Conservation (phyloP, 2,888 invertebrate species). For the Dryococelus australis region DNA sequence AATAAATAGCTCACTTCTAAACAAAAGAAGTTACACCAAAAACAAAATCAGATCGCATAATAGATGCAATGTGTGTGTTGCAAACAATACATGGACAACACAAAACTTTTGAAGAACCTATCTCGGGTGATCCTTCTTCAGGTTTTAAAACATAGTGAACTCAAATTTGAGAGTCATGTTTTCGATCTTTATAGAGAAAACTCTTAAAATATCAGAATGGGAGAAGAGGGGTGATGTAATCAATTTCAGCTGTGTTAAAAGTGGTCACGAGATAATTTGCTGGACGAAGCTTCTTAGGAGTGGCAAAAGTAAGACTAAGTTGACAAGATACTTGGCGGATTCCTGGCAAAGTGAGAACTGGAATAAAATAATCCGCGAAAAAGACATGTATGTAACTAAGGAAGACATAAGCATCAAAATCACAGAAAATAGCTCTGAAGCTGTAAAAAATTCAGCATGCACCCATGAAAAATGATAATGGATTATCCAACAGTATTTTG, state of each 20-base stretch:
- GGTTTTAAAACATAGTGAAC: not conserved
- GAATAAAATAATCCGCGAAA: not conserved
- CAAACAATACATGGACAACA: not conserved
- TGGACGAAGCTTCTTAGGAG: not conserved
- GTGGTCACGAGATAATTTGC: constrained; percentile 11
- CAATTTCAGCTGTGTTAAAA: not conserved
- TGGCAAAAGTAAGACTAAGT: not conserved
- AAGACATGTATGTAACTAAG: not conserved
- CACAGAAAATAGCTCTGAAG: not conserved
- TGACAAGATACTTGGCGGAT: not conserved
- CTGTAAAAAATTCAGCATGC: not conserved
- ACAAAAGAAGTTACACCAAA: too few relatives aligned
- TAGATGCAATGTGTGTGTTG: not conserved
- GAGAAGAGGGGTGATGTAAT: not conserved
- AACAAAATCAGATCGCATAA: not conserved
- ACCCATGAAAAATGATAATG: not conserved
- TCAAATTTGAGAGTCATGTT: not conserved
- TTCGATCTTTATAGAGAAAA: not conserved
- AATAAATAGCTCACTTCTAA: too few relatives aligned
- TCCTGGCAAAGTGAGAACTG: not conserved
- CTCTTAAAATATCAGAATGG: not conserved
- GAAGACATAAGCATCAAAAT: not conserved
- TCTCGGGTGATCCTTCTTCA: not conserved
- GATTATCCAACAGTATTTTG: not conserved
- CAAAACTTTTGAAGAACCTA: not conserved